A percentile compares a stretch with the other conserved stretches of the same genome.
Conservation (phyloP, 2,113 vertebrate genomes). For the Poicephalus meyeri region DNA sequence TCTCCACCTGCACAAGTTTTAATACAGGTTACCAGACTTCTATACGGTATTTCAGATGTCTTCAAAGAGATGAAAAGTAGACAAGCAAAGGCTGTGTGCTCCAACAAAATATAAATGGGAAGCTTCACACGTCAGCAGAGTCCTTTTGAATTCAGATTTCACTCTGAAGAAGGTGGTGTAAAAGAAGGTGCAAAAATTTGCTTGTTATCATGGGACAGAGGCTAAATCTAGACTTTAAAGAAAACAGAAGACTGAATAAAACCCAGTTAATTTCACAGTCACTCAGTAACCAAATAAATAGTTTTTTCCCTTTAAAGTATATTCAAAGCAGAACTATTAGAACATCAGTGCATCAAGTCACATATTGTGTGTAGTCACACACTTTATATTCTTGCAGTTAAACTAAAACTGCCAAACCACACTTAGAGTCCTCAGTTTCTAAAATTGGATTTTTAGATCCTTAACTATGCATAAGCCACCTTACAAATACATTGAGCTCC, state of each 20-base stretch:
- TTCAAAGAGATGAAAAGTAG: not conserved
- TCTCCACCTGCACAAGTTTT: not conserved
- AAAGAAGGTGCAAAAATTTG: not conserved
- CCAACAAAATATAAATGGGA: not conserved
- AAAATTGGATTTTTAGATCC: slow-evolving; percentile 30
- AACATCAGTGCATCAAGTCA: not conserved
- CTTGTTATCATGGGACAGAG: not conserved
- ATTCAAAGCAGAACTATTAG: not conserved
- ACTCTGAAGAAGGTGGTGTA: not conserved
- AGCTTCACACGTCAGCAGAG: not conserved
- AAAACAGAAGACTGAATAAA: not conserved
- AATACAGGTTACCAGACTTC: not conserved
- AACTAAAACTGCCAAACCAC: not conserved
- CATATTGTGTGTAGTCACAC: not conserved
- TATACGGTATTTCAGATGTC: not conserved
- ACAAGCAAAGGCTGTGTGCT: not conserved
- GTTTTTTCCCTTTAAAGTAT: not conserved
- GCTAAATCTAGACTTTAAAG: not conserved
- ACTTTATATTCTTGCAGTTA: not conserved
- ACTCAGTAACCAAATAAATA: not conserved
- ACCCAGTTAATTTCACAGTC: not conserved
- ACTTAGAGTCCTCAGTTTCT: slow-evolving; percentile 13
- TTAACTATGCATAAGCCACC: not conserved
- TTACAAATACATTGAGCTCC: not conserved
- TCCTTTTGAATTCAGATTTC: not conserved